Percentiles rank a stretch among this genome's conserved stretches.
These are phyloP conservation scores for Aporrectodea caliginosa DNA, from an alignment of 1,140 invertebrate genomes.

Conservation along the genomic window DNA sequence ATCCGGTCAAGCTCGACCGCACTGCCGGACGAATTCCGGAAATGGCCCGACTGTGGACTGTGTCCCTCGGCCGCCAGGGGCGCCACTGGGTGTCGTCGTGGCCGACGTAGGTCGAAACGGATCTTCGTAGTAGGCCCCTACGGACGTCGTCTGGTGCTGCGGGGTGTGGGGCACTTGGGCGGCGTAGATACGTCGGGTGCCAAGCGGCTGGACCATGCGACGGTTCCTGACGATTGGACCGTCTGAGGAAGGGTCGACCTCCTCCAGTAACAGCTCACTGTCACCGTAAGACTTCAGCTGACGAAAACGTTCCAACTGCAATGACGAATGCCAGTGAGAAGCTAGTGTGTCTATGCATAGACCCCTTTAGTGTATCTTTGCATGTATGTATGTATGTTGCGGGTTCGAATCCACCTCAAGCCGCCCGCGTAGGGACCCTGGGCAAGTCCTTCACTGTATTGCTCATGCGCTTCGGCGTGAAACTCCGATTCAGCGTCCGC, in stretches of 20 bases:
- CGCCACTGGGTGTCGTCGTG: background rate
- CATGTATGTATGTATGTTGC: no score
- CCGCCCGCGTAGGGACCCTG: no score
- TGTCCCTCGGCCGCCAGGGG: background rate
- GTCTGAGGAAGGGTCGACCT: slow-evolving; percentile 9
- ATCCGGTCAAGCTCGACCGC: background rate
- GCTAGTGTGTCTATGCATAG: no score
- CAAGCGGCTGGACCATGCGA: slow-evolving; percentile 14
- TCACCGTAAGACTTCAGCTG: slow-evolving; percentile 13
- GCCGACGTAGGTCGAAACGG: slow-evolving; percentile 11
- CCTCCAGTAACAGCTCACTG: background rate
- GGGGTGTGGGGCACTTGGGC: background rate
- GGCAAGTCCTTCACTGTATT: no score
- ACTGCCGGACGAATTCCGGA: slow-evolving; percentile 9
- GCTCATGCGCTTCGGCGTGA: no score
- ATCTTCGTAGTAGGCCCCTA: slow-evolving; percentile 15
- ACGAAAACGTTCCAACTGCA: slow-evolving; percentile 14
- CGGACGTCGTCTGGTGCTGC: background rate
- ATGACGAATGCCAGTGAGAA: no score
- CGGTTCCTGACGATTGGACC: slow-evolving; percentile 13
- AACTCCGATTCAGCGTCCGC: no score
- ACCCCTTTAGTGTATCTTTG: no score
- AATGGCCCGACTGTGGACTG: slow-evolving; percentile 1
- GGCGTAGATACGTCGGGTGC: slow-evolving; percentile 15
- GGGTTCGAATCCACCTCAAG: no score